Percentiles rank a stretch among this genome's conserved stretches.
These are phyloP conservation scores for Acipenser oxyrinchus DNA, from an alignment of 2,797 vertebrate genomes.

Conservation along the genomic window DNA sequence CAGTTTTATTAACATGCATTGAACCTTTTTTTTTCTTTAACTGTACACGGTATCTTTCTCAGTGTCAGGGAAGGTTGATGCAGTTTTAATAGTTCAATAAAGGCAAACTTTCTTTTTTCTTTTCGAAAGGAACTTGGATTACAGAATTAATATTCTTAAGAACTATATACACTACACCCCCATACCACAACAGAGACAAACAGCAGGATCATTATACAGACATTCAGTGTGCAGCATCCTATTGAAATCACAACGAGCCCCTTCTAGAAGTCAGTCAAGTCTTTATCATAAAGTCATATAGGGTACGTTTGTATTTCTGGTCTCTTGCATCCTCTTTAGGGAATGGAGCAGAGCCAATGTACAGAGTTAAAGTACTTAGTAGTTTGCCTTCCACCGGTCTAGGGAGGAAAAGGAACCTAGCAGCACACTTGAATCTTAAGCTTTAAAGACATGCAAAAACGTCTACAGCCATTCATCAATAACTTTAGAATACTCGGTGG, in stretches of 20 bases:
- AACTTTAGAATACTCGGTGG: no score
- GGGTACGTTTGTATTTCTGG: no score
- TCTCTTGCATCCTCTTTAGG: no score
- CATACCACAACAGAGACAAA: constrained; percentile 3
- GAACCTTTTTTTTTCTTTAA: constrained; percentile 32
- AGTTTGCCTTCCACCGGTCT: no score
- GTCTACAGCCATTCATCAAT: no score
- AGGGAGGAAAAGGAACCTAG: no score
- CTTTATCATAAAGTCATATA: no score
- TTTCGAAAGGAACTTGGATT: constrained; percentile 6
- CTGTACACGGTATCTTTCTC: constrained; percentile 34
- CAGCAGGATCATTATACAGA: not conserved
- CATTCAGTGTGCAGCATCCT: constrained; percentile 1
- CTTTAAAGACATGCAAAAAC: no score
- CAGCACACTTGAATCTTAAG: no score
- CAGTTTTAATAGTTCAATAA: not conserved
- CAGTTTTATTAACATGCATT: constrained; percentile 56
- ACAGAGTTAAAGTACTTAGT: no score
- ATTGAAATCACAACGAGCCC: not conserved
- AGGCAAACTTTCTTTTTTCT: not conserved
- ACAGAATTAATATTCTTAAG: not conserved
- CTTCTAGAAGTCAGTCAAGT: no score
- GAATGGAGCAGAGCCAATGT: no score
- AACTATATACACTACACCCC: not conserved
- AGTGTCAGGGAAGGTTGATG: constrained; percentile 3